These are phyloP conservation scores for Akabosia matsudoensis DNA, from an alignment of 1,140 invertebrate species.

Conservation along the genomic window DNA sequence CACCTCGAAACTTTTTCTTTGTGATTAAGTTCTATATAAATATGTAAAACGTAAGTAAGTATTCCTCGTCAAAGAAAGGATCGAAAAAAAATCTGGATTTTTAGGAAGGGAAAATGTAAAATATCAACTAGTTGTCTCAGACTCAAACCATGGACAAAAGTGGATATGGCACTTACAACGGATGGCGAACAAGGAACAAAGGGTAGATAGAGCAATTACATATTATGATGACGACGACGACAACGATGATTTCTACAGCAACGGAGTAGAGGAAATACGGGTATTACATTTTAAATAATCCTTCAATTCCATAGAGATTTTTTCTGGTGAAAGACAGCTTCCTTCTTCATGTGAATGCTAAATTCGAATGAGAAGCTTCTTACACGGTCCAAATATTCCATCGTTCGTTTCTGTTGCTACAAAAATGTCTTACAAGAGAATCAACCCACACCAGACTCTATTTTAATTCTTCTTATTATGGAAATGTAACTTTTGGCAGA, in stretches of 20 bases:
- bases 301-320: slow-evolving; percentile 19
- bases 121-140: too few species aligned
- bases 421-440: slow-evolving; percentile 10
- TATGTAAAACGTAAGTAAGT: too few species aligned
- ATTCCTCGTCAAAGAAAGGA: too few species aligned
- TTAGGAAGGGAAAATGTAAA: too few species aligned
- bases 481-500: background rate
- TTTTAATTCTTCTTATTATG: slow-evolving; percentile 6
- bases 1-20: too few species aligned
- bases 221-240: slow-evolving; percentile 12
- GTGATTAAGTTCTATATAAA: too few species aligned
- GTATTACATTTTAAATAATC: slow-evolving; percentile 24
- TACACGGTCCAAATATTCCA: too few species aligned
- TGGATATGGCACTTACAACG: background rate
- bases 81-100: too few species aligned
- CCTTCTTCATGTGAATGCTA: slow-evolving; percentile 20
- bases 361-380: background rate
- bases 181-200: background rate
- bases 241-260: background rate
- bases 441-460: background rate
- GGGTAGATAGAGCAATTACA: slow-evolving; percentile 9
- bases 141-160: too few species aligned
- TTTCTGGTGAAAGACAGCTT: slow-evolving; percentile 20
- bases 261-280: background rate
- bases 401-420: slow-evolving; percentile 1